Evolutionary conservation across 2,113 vertebrate species (phyloP), one percentile per base, ranked within the genome.

Genomic region (Diadophis punctatus): DNA sequence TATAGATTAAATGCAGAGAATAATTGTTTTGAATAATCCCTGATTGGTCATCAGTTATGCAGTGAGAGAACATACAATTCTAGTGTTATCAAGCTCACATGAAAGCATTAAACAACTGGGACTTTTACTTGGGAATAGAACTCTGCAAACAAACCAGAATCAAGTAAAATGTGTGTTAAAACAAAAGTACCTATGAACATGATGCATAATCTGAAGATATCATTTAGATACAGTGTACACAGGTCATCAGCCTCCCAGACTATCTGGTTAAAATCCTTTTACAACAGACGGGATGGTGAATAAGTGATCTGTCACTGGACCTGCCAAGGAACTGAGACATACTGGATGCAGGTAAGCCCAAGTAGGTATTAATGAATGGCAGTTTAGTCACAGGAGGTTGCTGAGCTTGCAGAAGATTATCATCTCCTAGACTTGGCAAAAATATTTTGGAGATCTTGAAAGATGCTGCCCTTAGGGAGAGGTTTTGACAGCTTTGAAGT

Each of bases 401-500:
- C 30, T 30, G 90, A 93, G 90, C 23, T 84, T 94, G 90, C 30
- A 63, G 94, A 95, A 96, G 96, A 96, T 95, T 93, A 95, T 92
- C 95, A 90, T 96, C 97, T 94, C 93, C 88, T 18, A 92, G 52
- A 95, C 90, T 94, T 51, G 93, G 94, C 93, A 56, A 94, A 95
- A 86, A 48, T 95, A 95, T 95, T 96, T 89, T 93, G 89, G 92
- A 93, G 0, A 88, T 93, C 96, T 93, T 96, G 93, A 94, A 91
- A 94, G 95, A 94, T 95, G 93, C 93, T 92, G 93, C 68, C 88
- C 88, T 68, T 89, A 91, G 89, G 94, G 95, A 95, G 94, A 93
- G 95, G 93, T 96, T 96, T 93, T 96, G 96, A 97, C 96, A 97
- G 95, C 95, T 97, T 93, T 95, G 95, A 96, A 96, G 94, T 93